Evolutionary conservation across 1,140 invertebrate species (phyloP).

Genomic region (Lethrus apterus): DNA sequence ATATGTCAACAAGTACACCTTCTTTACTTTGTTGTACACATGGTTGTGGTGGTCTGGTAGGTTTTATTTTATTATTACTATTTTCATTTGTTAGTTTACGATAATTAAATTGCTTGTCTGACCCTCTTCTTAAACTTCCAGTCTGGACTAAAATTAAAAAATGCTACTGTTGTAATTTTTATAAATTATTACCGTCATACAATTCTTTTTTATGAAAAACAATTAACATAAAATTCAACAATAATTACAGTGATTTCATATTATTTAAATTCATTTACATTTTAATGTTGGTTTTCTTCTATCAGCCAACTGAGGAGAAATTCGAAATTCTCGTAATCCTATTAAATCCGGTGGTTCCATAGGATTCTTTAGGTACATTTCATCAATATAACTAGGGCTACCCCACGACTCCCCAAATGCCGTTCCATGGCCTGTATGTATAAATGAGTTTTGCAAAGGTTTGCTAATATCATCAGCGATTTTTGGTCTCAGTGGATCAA

Average conservation of each 20-base stretch:
- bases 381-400: conserved; percentile 71
- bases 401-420: conserved; percentile 80
- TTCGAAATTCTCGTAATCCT: conserved; percentile 44
- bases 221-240: too few relatives aligned
- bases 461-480: conserved; percentile 64
- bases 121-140: conserved; percentile 15
- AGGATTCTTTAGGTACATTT: conserved; percentile 73
- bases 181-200: too few relatives aligned
- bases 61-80: conserved; percentile 35
- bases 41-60: conserved; percentile 46
- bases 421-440: conserved; percentile 53
- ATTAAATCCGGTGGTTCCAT: conserved; percentile 74
- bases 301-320: conserved; percentile 43
- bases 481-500: conserved; percentile 59
- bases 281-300: conserved; percentile 43
- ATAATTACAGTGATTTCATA: too few relatives aligned
- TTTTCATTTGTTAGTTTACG: conserved; percentile 64
- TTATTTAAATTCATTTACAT: too few relatives aligned
- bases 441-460: conserved; percentile 76
- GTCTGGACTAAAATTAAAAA: conserved; percentile 2
- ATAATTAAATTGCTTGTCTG: conserved; percentile 67
- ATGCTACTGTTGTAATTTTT: too few relatives aligned
- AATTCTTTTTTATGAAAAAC: too few relatives aligned
- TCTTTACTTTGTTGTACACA: conserved; percentile 43
- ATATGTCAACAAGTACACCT: conserved; percentile 54